Evolutionary conservation across 1,140 invertebrate genomes (phyloP), one percentile per base, ranked within the genome.

Genomic region (Euglossa dilemma): DNA sequence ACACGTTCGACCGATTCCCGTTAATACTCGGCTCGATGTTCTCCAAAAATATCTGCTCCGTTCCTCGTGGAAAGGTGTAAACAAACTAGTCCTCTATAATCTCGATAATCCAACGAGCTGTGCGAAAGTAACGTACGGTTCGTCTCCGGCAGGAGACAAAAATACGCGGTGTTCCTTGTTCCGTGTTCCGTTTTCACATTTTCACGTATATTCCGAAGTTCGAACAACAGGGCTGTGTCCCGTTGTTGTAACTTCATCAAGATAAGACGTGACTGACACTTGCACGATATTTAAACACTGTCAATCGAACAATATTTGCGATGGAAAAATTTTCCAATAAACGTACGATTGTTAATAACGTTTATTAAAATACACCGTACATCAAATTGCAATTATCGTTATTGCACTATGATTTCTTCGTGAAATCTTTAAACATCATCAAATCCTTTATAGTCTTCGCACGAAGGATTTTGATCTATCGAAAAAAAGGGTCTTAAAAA

Each of bases 71-170:
- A 59, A 57, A 66, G 43, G 36, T 50, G 54, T 77, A 80, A 72
- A 85, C 77, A 86, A 56, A 28, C 54, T 47, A 54, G 45, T 78
- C 72, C 57, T 67, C 54, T 18, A 43, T 87, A 88, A 86, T 86
- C 83, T 87, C 73, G 78, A 74, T 90, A 88, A 90, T 87, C 88
- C 87, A 70, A 72, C 36, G 45, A 47, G 66, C 50, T 50, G 43
- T 47, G 64, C 47, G 8, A 87, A 85, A 85, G 50, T 23, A 70
- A 50, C 71, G 75, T 87, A 73, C 52, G 36, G 18, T 28, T 74
- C 20, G 18, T 45, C 7, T 73, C 11, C 45, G 20, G 36, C 54
- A 3, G 1, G n/a, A 2, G 54, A 83, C 66, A 18, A 69, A 77
- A 77, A 77, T 77, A 83, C 70, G 12, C 20, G 7, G n/a, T 16